Conservation (phyloP, 1,140 invertebrate species). For the Zaprionus taronus region DNA sequence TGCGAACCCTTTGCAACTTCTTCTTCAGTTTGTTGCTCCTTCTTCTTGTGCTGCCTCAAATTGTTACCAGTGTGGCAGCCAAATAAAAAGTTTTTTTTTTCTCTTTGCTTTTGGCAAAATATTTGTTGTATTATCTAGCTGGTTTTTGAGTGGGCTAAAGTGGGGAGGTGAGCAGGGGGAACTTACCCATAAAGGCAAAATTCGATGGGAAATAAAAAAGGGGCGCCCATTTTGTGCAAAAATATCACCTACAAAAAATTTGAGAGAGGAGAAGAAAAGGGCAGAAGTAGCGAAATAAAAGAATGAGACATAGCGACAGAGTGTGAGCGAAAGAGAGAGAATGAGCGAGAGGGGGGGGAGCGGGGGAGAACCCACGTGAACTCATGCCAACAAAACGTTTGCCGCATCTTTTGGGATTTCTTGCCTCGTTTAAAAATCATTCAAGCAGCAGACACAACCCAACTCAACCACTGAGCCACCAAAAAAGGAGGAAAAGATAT, state of each 20-base stretch:
- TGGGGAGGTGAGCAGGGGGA: background rate
- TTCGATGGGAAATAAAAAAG: constrained; percentile 14
- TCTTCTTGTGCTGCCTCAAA: constrained; percentile 1
- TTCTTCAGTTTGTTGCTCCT: background rate
- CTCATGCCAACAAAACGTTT: constrained; percentile 74
- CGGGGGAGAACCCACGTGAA: constrained; percentile 63
- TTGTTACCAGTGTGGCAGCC: constrained; percentile 34
- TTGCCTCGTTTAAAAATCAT: constrained; percentile 83
- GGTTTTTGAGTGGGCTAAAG: background rate
- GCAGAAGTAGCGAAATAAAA: constrained; percentile 3
- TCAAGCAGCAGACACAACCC: constrained; percentile 79
- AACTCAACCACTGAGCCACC: constrained; percentile 44
- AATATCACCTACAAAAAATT: constrained; percentile 41
- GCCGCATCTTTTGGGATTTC: constrained; percentile 81
- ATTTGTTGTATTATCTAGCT: constrained; percentile 69
- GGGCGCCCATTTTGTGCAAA: constrained; percentile 54
- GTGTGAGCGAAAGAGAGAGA: constrained; percentile 26
- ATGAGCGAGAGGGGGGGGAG: constrained; percentile 20
- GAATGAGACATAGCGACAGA: constrained; percentile 25
- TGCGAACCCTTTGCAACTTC: constrained; percentile 20
- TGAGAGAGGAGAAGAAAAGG: no score
- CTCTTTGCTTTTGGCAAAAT: constrained; percentile 43
- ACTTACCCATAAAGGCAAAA: constrained; percentile 54
- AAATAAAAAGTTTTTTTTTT: constrained; percentile 61
- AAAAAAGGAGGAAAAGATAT: background rate